These are phyloP conservation scores for Gobio occitaniae DNA, from an alignment of 2,797 vertebrate species.

Conservation along the genomic window DNA sequence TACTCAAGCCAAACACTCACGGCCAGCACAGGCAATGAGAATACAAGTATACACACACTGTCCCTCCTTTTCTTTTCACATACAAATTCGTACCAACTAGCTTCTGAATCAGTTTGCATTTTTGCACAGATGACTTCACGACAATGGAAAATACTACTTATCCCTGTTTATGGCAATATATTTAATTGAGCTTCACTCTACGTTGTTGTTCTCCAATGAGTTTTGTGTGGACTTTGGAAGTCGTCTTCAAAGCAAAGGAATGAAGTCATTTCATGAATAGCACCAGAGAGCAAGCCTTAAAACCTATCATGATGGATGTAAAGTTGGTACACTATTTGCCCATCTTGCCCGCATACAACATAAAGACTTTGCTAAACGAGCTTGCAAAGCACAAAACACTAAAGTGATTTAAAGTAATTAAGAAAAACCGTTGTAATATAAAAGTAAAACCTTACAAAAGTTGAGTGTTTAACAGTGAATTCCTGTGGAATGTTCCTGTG, in stretches of 20 bases:
- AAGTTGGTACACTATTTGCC: conserved; percentile 28
- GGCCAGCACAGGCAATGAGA: not conserved
- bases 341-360: conserved; percentile 13
- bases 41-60: not conserved
- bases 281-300: conserved; percentile 21
- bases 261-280: not conserved
- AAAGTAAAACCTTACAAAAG: not conserved
- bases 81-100: not conserved
- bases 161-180: conserved; percentile 1
- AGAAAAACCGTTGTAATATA: not conserved
- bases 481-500: conserved; percentile 34
- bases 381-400: conserved; percentile 11
- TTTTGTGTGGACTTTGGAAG: not conserved
- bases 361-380: conserved; percentile 30
- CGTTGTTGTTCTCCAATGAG: conserved; percentile 13
- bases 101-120: conserved; percentile 26
- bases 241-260: not conserved
- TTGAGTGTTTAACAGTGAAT: conserved; percentile 4
- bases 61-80: not conserved
- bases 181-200: conserved; percentile 5
- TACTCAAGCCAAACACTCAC: conserved; percentile 4
- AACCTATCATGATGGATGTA: not conserved
- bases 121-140: conserved; percentile 52
- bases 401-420: conserved; percentile 7
- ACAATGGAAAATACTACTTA: conserved; percentile 18